Evolutionary conservation across 2,113 vertebrate species (phyloP), one percentile per base, ranked within the genome.

Genomic region (Cyrtonyx montezumae): DNA sequence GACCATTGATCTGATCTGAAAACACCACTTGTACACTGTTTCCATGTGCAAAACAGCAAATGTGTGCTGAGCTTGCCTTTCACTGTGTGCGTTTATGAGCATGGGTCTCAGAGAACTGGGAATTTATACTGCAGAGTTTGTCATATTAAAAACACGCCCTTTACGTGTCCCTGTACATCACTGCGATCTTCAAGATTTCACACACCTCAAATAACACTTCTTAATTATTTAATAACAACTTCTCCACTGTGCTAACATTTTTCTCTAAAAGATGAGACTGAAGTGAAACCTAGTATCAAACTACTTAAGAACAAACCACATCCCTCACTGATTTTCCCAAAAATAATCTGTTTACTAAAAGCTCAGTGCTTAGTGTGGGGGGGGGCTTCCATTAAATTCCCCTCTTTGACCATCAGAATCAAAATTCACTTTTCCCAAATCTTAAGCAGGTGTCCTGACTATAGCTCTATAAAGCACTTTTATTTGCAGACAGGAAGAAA

Each of bases 341-440:
- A 4, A 8, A 61, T 21, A n/a, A 88, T 20, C 26, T 48, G 74
- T 62, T 49, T 19, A 63, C 15, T 49, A 68, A 85, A 74, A 58
- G 8, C 8, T 9, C 5, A 37, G 32, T 6, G 59, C 17, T 15
- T n/a, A 75, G 4, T 22, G 17, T 7, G 3, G 3, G 17, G 8
- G 3, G 3, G 3, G 13, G 66, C 30, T 79, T 1, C 0, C 46
- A n/a, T 71, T 28, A 16, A 28, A 25, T 30, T 73, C 36, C 28
- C 11, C 12, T 37, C 26, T 74, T 86, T 43, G 11, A 3, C 21
- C 59, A 66, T 0, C 25, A 49, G 90, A 84, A 62, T 16, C 30
- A 43, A 70, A 92, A 73, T 80, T 74, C 22, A 48, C 17, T 43
- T 42, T 74, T 87, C 83, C 14, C 30, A 95, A 8, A 26, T 48